Conservation (phyloP, 2,797 vertebrate genomes). For the Poecile montanus region DNA sequence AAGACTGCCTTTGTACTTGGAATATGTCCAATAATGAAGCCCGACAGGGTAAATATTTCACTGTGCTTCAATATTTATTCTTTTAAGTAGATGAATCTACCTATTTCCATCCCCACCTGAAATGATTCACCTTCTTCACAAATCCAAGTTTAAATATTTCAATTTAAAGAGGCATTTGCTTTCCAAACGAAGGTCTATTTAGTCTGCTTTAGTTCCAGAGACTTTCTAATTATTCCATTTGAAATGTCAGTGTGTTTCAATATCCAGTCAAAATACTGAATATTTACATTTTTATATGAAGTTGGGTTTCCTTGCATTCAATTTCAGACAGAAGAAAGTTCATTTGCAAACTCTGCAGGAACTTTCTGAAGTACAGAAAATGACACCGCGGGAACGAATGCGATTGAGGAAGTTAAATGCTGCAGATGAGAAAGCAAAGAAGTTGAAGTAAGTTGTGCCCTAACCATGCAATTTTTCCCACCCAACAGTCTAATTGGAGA, state of each 20-base stretch:
- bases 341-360: constrained; percentile 84
- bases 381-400: constrained; percentile 85
- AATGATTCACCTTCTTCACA: neutral
- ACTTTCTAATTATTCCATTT: constrained; percentile 50
- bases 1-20: neutral
- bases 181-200: constrained; percentile 46
- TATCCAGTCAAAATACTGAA: neutral
- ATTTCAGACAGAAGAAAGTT: constrained; percentile 79
- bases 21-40: neutral
- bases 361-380: constrained; percentile 83
- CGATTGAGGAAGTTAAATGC: constrained; percentile 81
- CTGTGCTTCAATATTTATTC: constrained; percentile 24
- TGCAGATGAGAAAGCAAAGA: constrained; percentile 78
- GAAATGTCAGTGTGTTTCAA: constrained; percentile 23
- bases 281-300: constrained; percentile 41
- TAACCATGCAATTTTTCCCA: neutral
- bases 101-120: constrained; percentile 25
- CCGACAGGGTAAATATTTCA: constrained; percentile 5
- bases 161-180: constrained; percentile 51
- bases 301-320: neutral
- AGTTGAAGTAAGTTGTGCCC: constrained; percentile 76
- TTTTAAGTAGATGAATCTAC: neutral
- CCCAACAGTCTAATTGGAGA: neutral
- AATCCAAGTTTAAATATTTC: constrained; percentile 52
- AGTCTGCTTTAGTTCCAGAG: constrained; percentile 19